These are phyloP conservation scores for Lordiphosa mommai DNA, from an alignment of 1,140 invertebrate species.

Conservation along the genomic window DNA sequence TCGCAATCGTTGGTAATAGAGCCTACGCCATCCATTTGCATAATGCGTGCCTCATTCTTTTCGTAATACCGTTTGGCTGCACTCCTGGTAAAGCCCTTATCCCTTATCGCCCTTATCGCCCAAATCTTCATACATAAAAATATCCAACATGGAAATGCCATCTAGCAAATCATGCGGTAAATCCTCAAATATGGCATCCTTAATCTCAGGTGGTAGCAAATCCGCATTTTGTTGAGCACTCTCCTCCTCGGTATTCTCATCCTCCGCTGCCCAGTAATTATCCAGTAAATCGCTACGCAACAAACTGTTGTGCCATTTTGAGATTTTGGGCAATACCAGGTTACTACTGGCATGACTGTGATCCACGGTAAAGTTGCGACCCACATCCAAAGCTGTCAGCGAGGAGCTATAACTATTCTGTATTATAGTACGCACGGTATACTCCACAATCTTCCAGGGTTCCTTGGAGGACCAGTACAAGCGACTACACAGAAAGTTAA, in stretches of 20 bases:
- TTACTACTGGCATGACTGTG: constrained; percentile 84
- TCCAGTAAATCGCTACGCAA: constrained; percentile 77
- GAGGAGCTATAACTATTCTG: constrained; percentile 81
- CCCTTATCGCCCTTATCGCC: constrained; percentile 80
- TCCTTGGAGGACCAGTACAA: constrained; percentile 94
- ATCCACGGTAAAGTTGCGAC: constrained; percentile 89
- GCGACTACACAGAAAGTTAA: constrained; percentile 89
- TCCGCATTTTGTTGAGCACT: constrained; percentile 86
- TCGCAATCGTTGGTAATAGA: constrained; percentile 90
- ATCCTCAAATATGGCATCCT: constrained; percentile 91
- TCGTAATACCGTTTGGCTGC: constrained; percentile 68
- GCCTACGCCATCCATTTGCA: constrained; percentile 89
- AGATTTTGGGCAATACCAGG: constrained; percentile 83
- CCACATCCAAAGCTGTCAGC: constrained; percentile 83
- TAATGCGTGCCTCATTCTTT: constrained; percentile 80
- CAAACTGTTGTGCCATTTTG: constrained; percentile 83
- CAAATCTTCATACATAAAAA: constrained; percentile 84
- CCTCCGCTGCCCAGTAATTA: constrained; percentile 44
- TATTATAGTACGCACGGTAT: constrained; percentile 87
- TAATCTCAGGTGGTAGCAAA: constrained; percentile 88
- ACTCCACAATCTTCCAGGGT: constrained; percentile 89
- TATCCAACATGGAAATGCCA: constrained; percentile 90
- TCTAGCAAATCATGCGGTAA: constrained; percentile 89
- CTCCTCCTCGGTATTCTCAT: constrained; percentile 82
- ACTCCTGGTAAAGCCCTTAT: constrained; percentile 80